phyloP scores from a whole-genome alignment of 2,888 invertebrate species.

The Tipula lateralis region DNA sequence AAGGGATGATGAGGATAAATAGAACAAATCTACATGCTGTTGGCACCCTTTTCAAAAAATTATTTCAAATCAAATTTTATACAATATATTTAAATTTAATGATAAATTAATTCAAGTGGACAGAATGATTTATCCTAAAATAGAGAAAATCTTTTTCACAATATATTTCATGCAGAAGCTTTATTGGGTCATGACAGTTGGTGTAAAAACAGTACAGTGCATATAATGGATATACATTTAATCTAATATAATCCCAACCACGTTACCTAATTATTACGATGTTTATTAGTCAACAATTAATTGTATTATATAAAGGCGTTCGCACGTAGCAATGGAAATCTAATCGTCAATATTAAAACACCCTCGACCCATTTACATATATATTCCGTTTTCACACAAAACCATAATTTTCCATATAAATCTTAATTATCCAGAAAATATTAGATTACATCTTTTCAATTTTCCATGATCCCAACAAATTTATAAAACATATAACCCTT shows the following conservation, averaged over 20 bases:
- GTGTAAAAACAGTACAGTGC: not conserved
- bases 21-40: not conserved
- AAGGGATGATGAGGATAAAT: not conserved
- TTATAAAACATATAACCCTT: not conserved
- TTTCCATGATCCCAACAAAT: not conserved
- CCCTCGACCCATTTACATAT: not conserved
- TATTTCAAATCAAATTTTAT: not conserved
- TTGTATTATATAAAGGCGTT: not conserved
- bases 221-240: not conserved
- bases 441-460: not conserved
- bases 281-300: not conserved
- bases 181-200: slow-evolving; percentile 24
- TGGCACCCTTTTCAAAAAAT: not conserved
- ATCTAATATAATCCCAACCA: not conserved
- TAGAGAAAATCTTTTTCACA: not conserved
- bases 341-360: not conserved
- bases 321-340: not conserved
- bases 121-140: not conserved
- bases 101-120: slow-evolving; percentile 24
- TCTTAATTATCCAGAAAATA: not conserved
- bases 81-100: slow-evolving; percentile 1
- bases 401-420: not conserved
- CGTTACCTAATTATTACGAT: not conserved
- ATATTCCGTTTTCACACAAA: not conserved
- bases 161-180: not conserved